Base-by-base conservation (phyloP, 2,888 invertebrate species). In the Apeira syringaria region DNA sequence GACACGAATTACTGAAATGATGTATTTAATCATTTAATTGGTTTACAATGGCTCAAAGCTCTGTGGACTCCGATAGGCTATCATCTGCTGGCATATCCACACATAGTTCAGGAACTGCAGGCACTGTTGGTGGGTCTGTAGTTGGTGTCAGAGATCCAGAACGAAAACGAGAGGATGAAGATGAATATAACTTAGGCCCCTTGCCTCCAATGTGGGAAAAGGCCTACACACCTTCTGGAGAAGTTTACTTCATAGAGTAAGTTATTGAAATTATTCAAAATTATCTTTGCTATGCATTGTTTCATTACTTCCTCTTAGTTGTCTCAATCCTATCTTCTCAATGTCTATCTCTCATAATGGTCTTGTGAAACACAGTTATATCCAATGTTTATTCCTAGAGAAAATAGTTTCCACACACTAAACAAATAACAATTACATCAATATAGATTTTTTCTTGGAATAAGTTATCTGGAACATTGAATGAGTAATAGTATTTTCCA, bases 161-260 rank as follows among this genome's bases (percentile, higher is more conserved):
- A 5, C 74, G 67, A 3, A 89, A 90, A 54, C 73, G 82, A 33
- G 92, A 92, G 62, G 91, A 91, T 67, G 93, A 94, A 47, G 93
- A 94, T 54, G 93, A 93, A 54, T 95, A 95, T 72, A 95, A 96
- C 53, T 87, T 98, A 39, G 98, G 98, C 9, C 97, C 98, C 1
- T 86, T 99, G 56, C 99, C 99, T 41, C 92, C 94, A 2, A 98
- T 98, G 91, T 99, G 99, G 99, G 99, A 99, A 81, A 97, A 98
- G 76, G 98, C 98, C 2, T 98, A 96, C 74, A 98, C 99, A 6
- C 98, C 98, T 56, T 96, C 97, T 48, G 99, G 99, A 62, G 98
- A 99, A 91, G 94, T 96, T 46, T 99, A 99, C 88, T 99, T 98
- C 74, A 99, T 99, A 63, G 98, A 99, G 98, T 96, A 87, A 92